These are phyloP conservation scores for Nautilus pompilius DNA, from an alignment of 1,140 invertebrate genomes.

Conservation along the genomic window DNA sequence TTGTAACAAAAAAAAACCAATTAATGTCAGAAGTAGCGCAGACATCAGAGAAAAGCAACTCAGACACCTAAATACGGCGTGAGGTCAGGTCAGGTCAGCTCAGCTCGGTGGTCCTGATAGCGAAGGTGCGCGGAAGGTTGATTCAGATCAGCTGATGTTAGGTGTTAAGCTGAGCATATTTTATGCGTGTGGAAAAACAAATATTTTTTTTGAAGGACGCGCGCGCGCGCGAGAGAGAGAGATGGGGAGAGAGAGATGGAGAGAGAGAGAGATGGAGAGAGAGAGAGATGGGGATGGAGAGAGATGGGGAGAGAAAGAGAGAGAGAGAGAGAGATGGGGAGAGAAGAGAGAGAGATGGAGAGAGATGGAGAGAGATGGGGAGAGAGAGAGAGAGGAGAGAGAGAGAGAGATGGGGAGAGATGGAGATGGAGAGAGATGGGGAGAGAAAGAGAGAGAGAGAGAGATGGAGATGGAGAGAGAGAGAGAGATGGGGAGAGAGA, in stretches of 20 bases:
- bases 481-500: background rate
- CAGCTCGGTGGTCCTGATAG: too few species aligned
- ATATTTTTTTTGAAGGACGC: background rate
- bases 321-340: background rate
- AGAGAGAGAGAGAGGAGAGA: constrained; percentile 3
- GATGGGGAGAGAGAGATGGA: background rate
- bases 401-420: constrained; percentile 7
- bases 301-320: background rate
- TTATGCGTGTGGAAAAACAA: too few species aligned
- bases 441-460: background rate
- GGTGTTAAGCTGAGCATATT: too few species aligned
- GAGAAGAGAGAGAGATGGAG: background rate
- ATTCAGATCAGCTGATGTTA: too few species aligned
- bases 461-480: background rate
- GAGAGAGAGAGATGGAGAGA: background rate
- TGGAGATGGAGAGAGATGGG: background rate
- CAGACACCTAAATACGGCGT: too few species aligned
- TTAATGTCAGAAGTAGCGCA: too few species aligned
- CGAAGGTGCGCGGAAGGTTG: too few species aligned
- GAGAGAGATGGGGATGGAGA: background rate
- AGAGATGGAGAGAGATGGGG: background rate
- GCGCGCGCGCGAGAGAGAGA: background rate
- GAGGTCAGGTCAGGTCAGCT: too few species aligned
- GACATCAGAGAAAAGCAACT: too few species aligned
- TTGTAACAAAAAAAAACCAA: too few species aligned